These are phyloP conservation scores for Hemitrygon akajei DNA, from an alignment of 2,797 vertebrate species.

Conservation along the genomic window DNA sequence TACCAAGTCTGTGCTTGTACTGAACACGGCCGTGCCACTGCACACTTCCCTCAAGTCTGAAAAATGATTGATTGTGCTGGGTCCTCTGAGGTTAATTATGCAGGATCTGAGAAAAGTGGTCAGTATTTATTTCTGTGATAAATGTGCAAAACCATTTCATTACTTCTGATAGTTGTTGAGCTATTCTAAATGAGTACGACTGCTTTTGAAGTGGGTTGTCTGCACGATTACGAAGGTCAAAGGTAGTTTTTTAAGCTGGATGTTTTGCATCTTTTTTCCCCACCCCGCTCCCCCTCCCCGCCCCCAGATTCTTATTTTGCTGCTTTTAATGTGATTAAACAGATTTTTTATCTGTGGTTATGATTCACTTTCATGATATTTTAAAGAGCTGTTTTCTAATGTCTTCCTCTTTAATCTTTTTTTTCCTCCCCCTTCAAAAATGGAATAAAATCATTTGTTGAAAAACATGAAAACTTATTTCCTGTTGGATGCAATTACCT, in stretches of 20 bases:
- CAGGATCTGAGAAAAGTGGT: neutral
- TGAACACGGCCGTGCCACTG: too few relatives aligned
- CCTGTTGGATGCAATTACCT: slow-evolving; percentile 55
- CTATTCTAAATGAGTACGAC: neutral
- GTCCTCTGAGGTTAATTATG: neutral
- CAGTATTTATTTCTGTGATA: neutral
- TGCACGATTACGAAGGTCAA: neutral
- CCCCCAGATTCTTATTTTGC: slow-evolving; percentile 42
- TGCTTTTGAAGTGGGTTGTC: neutral
- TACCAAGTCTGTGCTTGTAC: too few relatives aligned
- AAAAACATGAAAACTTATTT: slow-evolving; percentile 59
- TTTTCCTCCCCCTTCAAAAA: slow-evolving; percentile 58
- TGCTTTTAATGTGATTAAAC: slow-evolving; percentile 45
- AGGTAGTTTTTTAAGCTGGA: slow-evolving; percentile 34
- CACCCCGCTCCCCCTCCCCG: slow-evolving; percentile 42
- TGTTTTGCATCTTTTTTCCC: slow-evolving; percentile 43
- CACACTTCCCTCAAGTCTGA: too few relatives aligned
- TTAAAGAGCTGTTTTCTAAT: slow-evolving; percentile 60
- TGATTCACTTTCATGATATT: slow-evolving; percentile 37
- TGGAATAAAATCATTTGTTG: slow-evolving; percentile 69
- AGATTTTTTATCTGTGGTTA: slow-evolving; percentile 26
- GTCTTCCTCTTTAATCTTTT: slow-evolving; percentile 61
- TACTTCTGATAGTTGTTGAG: neutral
- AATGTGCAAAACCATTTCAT: neutral
- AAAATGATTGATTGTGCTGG: neutral